Conservation (phyloP, 1,140 invertebrate genomes). For the Psilanteris sp. region DNA sequence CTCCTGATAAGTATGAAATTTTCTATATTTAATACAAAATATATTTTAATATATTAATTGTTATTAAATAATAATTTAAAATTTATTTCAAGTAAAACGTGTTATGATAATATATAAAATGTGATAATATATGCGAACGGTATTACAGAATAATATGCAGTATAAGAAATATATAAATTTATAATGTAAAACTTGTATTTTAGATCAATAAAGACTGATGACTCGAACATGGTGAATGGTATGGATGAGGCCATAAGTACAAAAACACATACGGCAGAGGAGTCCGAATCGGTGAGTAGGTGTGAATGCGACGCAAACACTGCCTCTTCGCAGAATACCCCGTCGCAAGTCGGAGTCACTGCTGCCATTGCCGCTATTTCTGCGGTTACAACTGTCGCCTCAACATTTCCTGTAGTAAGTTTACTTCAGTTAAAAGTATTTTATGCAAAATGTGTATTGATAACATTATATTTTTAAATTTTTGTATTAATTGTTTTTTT, state of each 20-base stretch:
- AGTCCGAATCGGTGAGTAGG: slow-evolving; percentile 74
- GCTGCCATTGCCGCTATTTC: slow-evolving; percentile 69
- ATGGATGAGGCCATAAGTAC: slow-evolving; percentile 78
- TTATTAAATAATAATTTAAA: no score
- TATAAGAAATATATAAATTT: no score
- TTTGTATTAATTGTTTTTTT: no score
- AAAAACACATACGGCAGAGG: slow-evolving; percentile 72
- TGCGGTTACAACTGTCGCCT: slow-evolving; percentile 62
- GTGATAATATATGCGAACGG: no score
- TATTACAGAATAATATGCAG: no score
- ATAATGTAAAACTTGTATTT: no score
- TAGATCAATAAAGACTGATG: slow-evolving; percentile 80
- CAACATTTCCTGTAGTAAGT: slow-evolving; percentile 77
- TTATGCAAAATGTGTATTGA: no score
- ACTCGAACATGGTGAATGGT: slow-evolving; percentile 79
- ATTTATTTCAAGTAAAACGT: no score
- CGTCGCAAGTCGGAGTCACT: slow-evolving; percentile 75
- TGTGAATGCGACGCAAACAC: slow-evolving; percentile 75
- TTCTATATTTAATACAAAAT: no score
- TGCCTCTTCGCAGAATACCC: slow-evolving; percentile 75
- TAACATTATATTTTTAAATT: no score
- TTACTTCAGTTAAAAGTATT: background rate
- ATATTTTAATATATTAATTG: background rate
- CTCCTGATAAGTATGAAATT: slow-evolving; percentile 84
- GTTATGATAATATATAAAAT: no score